A percentile compares a stretch with the other conserved stretches of the same genome.
Conservation (phyloP, 2,888 invertebrate species). For the Gisinianus flammeolus region DNA sequence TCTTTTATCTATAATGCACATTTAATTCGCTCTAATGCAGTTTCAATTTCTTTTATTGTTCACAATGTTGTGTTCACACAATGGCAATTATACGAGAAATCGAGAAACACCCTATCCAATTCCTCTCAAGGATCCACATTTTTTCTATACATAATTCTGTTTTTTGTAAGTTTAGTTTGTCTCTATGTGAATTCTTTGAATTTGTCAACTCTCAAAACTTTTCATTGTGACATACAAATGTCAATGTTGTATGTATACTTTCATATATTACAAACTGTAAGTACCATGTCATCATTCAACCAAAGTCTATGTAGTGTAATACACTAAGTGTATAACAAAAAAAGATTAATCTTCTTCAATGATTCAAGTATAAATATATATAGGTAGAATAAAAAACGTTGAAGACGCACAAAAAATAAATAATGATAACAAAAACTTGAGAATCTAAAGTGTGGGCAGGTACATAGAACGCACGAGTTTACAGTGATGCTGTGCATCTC, state of each 20-base stretch:
- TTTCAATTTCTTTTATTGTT: too few relatives aligned
- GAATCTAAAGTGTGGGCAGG: too few relatives aligned
- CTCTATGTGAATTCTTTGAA: too few relatives aligned
- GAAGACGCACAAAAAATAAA: background rate
- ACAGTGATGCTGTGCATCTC: background rate
- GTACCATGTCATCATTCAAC: background rate
- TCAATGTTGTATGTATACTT: background rate
- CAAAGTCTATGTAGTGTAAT: background rate
- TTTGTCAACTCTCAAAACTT: conserved; percentile 17
- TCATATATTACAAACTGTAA: background rate
- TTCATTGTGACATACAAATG: background rate
- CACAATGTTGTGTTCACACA: too few relatives aligned
- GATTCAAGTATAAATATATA: too few relatives aligned
- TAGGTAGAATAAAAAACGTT: too few relatives aligned
- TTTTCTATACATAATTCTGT: background rate
- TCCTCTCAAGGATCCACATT: conserved; percentile 32
- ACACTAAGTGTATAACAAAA: background rate
- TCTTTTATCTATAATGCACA: too few relatives aligned
- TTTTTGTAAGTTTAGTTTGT: conserved; percentile 7
- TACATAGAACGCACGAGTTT: too few relatives aligned
- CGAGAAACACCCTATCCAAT: conserved; percentile 36
- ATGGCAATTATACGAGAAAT: too few relatives aligned
- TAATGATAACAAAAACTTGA: background rate
- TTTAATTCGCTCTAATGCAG: conserved; percentile 8
- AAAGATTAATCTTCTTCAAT: background rate